Conservation (phyloP, 23 tunicate species). For the Trididemnum miniatum region DNA sequence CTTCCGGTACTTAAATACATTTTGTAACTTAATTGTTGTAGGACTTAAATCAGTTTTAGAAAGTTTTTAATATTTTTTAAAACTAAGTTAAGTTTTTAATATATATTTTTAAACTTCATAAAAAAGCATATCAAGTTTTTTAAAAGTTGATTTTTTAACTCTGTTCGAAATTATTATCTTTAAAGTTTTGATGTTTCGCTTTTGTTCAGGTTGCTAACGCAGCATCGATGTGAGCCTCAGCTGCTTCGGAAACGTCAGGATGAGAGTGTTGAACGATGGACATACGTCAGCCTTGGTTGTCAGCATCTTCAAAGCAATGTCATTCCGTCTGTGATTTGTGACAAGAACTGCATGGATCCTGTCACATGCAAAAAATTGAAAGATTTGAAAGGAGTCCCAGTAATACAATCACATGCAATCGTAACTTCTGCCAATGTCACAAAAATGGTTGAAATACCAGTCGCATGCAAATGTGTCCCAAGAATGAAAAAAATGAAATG, state of each 20-base stretch:
- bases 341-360: slow-evolving; percentile 9
- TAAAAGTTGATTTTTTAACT: too few species aligned
- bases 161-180: too few species aligned
- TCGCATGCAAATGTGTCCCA: slow-evolving; percentile 22
- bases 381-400: slow-evolving; percentile 1
- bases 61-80: too few species aligned
- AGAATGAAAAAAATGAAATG: background rate
- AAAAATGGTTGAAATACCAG: slow-evolving; percentile 1
- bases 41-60: too few species aligned
- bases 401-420: background rate
- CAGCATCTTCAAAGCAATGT: background rate
- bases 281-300: background rate
- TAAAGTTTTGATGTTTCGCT: too few species aligned
- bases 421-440: too few species aligned
- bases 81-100: too few species aligned
- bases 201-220: background rate
- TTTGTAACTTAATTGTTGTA: too few species aligned
- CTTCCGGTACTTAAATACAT: too few species aligned
- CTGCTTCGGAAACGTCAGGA: background rate
- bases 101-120: too few species aligned
- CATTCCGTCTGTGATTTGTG: slow-evolving; percentile 4
- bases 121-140: too few species aligned
- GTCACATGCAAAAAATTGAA: slow-evolving; percentile 1
- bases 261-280: background rate
- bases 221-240: background rate